phyloP scores from a whole-genome alignment of 2,797 vertebrate species.

The Luscinia luscinia region DNA sequence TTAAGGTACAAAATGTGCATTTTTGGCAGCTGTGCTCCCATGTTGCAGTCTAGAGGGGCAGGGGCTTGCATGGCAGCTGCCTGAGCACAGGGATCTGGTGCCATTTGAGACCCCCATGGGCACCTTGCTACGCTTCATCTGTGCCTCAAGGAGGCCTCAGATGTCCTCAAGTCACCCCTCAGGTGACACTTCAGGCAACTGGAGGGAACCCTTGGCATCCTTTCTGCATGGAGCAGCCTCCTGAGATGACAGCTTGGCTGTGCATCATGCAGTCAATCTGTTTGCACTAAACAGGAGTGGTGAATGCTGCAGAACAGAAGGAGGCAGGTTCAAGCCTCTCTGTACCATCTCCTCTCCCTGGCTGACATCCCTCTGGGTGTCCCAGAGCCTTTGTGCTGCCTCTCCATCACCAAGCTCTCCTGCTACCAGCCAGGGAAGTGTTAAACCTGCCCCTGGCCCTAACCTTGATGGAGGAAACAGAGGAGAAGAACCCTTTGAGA shows the following conservation, averaged over 20 bases:
- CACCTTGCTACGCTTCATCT: rapidly evolving
- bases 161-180: not conserved
- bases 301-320: not conserved
- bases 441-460: not conserved
- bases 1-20: not conserved
- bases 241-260: not conserved
- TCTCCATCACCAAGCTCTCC: not conserved
- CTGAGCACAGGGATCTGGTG: not conserved
- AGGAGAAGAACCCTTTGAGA: not conserved
- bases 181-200: not conserved
- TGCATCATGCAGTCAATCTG: rapidly evolving
- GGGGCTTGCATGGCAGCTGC: not conserved
- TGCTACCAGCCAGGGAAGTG: not conserved
- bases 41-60: not conserved
- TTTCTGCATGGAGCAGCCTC: rapidly evolving
- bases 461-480: not conserved
- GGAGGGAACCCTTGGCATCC: not conserved
- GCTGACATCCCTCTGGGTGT: not conserved
- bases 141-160: not conserved
- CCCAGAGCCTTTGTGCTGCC: not conserved
- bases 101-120: not conserved
- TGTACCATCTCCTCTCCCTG: not conserved
- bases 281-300: rapidly evolving
- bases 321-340: not conserved
- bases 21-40: not conserved